Evolutionary conservation across 1,140 invertebrate genomes (phyloP).

Genomic region (Telenomus remus): DNA sequence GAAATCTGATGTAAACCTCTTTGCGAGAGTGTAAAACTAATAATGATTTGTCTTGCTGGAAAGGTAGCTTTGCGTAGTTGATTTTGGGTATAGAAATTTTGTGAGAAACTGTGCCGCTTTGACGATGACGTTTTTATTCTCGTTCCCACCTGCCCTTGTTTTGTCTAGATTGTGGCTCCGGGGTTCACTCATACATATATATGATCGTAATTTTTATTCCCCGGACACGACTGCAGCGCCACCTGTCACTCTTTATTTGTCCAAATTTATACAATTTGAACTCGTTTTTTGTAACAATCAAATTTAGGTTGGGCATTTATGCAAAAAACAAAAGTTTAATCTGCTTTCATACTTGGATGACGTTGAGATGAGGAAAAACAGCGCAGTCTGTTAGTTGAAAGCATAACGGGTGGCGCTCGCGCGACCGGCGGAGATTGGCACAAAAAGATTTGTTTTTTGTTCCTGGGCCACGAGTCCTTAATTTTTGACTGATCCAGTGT

Average conservation of each 20-base stretch:
- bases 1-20: constrained; percentile 70
- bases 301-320: too few species aligned
- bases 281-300: too few species aligned
- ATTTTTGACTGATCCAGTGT: constrained; percentile 57
- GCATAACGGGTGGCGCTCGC: too few species aligned
- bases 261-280: too few species aligned
- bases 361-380: too few species aligned
- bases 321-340: too few species aligned
- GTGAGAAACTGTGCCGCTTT: constrained; percentile 38
- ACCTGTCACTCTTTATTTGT: constrained; percentile 4
- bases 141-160: constrained; percentile 16
- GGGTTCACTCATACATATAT: constrained; percentile 56
- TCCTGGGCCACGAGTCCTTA: constrained; percentile 9
- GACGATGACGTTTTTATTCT: constrained; percentile 44
- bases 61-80: constrained; percentile 28
- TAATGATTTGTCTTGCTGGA: constrained; percentile 4
- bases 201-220: constrained; percentile 50
- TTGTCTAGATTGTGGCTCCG: constrained; percentile 28
- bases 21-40: constrained; percentile 35
- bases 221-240: constrained; percentile 8
- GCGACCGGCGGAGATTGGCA: too few species aligned
- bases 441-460: neutral
- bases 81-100: constrained; percentile 36
- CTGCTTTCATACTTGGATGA: too few species aligned
- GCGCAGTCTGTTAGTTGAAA: too few species aligned